A percentile compares a stretch with the other conserved stretches of the same genome.
Conservation (phyloP, 2,113 vertebrate species). For the Vulpes lagopus region DNA sequence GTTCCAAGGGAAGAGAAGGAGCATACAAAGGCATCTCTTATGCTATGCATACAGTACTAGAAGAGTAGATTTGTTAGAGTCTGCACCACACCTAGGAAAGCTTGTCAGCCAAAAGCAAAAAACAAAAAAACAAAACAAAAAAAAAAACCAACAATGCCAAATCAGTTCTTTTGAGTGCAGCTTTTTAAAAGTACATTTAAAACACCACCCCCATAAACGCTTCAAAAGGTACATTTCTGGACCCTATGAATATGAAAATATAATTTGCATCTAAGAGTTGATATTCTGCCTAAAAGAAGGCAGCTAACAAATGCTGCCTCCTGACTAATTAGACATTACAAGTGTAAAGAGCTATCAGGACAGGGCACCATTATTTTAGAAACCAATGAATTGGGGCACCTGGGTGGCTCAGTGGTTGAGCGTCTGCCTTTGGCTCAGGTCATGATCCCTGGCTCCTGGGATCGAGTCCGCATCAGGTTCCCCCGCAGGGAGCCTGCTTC, state of each 20-base stretch:
- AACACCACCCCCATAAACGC: conserved; percentile 53
- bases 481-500: neutral
- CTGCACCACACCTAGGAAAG: neutral
- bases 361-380: conserved; percentile 48
- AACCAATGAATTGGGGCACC: conserved; percentile 37
- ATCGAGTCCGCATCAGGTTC: neutral
- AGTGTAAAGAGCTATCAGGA: conserved; percentile 41
- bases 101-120: conserved; percentile 61
- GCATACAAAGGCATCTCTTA: neutral
- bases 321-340: conserved; percentile 60
- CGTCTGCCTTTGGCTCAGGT: neutral
- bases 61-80: conserved; percentile 3
- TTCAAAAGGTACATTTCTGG: conserved; percentile 71
- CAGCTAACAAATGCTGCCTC: conserved; percentile 70
- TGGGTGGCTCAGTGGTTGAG: neutral
- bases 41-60: neutral
- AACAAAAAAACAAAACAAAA: neutral
- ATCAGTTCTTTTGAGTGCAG: conserved; percentile 63
- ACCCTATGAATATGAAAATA: conserved; percentile 71
- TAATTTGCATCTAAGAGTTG: conserved; percentile 55
- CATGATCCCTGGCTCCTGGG: neutral
- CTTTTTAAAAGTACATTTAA: conserved; percentile 69
- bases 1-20: neutral
- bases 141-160: neutral
- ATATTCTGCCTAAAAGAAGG: conserved; percentile 67